Conservation (phyloP, 2,113 vertebrate genomes). For the Ammospiza caudacuta region DNA sequence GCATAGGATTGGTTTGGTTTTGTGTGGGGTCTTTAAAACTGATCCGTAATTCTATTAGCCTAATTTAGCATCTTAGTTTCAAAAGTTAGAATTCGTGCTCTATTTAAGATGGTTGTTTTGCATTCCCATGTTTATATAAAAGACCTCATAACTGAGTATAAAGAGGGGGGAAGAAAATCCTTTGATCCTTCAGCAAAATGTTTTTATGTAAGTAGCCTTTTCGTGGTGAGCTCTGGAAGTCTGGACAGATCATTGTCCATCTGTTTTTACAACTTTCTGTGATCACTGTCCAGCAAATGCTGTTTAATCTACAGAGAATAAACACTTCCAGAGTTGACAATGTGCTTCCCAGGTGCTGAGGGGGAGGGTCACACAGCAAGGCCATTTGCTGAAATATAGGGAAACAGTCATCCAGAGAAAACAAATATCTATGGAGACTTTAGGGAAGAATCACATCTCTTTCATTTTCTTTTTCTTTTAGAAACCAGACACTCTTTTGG, state of each 20-base stretch:
- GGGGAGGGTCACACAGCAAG: constrained; percentile 12
- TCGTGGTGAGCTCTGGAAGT: constrained; percentile 63
- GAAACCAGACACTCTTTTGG: background rate
- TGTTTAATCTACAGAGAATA: constrained; percentile 69
- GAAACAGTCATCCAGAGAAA: constrained; percentile 15
- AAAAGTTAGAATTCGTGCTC: background rate
- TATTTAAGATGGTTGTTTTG: constrained; percentile 15
- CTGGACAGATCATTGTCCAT: constrained; percentile 63
- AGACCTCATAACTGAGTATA: constrained; percentile 30
- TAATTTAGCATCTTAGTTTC: background rate
- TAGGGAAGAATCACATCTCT: background rate
- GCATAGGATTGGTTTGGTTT: background rate
- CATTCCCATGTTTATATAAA: constrained; percentile 48
- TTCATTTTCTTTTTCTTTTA: background rate
- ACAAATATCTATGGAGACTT: background rate
- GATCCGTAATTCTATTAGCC: background rate
- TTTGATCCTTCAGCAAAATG: constrained; percentile 65
- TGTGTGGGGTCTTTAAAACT: background rate
- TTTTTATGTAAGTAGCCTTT: constrained; percentile 60
- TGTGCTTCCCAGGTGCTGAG: constrained; percentile 69
- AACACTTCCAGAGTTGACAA: constrained; percentile 61
- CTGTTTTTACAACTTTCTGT: constrained; percentile 69
- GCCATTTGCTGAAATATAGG: constrained; percentile 13
- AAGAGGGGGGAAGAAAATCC: constrained; percentile 5
- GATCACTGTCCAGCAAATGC: constrained; percentile 66